Evolutionary conservation across 1,140 invertebrate species (phyloP), one percentile per base, ranked within the genome.

Genomic region (Procambarus clarkii): DNA sequence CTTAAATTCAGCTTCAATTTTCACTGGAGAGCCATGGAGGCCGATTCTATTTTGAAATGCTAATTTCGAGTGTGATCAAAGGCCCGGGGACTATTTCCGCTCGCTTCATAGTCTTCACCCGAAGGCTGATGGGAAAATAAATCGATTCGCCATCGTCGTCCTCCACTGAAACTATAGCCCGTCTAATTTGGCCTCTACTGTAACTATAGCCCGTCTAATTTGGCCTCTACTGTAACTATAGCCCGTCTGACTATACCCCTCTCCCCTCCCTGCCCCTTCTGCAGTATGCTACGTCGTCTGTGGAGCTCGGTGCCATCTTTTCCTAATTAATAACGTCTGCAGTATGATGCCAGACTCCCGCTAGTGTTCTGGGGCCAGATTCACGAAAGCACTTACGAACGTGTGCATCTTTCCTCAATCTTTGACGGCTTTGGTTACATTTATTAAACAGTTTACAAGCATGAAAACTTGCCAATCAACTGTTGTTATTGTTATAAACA

Each of bases 1-100:
- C 69, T n/a, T 74, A 74, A 74, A 74, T 74, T 74, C 69, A 74
- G n/a, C 69, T 74, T 74, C 69, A 74, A 74, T n/a, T 74, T 74
- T 74, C 21, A 74, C 69, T 15, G 69, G 24, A n/a, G 69, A 74
- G 5, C 24, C 69, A 74, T 34, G 24, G 69, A 74, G 69, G 24
- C 69, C 69, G 69, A 74, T 74, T 74, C 69, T 74, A 74, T 74
- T 74, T 74, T 74, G 69, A 74, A 74, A 74, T 74, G 69, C 69
- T 74, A 74, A 74, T 74, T 74, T n/a, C 69, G n/a, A 4, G 69
- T 11, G 21, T 74, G 69, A 24, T 74, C 69, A 74, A 74, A 74
- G 69, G 24, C 69, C 5, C 69, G 24, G 69, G 69, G 24, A 74
- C 69, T 11, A 74, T 74, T 24, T 74, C 69, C 69, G 5, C 69